These are phyloP conservation scores for Hyphantria cunea DNA, from an alignment of 1,140 invertebrate genomes.

Conservation along the genomic window DNA sequence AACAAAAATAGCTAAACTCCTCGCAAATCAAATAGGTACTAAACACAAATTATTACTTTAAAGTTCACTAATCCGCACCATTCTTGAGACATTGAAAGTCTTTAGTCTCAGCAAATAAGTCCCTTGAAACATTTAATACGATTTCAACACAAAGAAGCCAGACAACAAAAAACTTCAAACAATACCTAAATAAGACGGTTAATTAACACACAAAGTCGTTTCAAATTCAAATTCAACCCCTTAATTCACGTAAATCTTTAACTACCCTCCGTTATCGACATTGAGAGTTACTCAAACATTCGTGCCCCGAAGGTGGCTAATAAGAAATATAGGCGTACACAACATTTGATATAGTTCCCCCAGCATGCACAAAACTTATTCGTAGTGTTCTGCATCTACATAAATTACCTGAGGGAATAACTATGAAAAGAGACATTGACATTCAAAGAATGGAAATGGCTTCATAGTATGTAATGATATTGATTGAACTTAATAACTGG, in stretches of 20 bases:
- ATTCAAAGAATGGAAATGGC: slow-evolving; percentile 8
- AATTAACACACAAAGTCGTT: slow-evolving; percentile 24
- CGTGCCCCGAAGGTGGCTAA: slow-evolving; percentile 56
- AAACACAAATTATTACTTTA: no score
- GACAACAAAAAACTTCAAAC: slow-evolving; percentile 5
- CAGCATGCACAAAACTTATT: slow-evolving; percentile 64
- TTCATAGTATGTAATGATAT: not conserved
- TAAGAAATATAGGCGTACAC: slow-evolving; percentile 47
- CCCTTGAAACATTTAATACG: no score
- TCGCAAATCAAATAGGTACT: no score
- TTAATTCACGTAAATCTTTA: slow-evolving; percentile 32
- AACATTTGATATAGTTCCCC: slow-evolving; percentile 53
- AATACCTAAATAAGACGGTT: slow-evolving; percentile 19
- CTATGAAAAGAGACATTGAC: slow-evolving; percentile 1
- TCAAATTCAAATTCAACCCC: slow-evolving; percentile 14
- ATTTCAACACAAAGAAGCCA: not conserved
- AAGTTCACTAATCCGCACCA: no score
- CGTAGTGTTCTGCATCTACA: slow-evolving; percentile 55
- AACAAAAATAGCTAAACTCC: no score
- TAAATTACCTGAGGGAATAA: slow-evolving; percentile 65
- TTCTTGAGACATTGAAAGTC: no score
- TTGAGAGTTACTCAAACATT: slow-evolving; percentile 39
- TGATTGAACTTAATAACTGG: not conserved
- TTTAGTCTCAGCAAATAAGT: no score
- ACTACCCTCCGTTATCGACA: slow-evolving; percentile 24